Evolutionary conservation across 92 coral and sea anemone genomes (phyloP).

Genomic region (Epizoanthus rinbou): DNA sequence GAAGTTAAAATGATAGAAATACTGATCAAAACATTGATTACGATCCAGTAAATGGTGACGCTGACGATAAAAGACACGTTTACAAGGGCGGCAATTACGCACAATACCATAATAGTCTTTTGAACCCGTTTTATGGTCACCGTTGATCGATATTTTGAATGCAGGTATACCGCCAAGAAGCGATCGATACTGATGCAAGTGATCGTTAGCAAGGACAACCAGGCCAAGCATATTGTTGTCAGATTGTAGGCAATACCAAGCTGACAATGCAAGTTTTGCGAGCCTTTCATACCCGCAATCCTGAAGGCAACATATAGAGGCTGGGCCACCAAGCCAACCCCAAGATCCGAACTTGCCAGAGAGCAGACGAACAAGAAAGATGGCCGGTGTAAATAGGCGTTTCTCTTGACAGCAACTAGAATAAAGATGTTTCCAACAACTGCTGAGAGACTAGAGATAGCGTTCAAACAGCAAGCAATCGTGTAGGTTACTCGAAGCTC

Average conservation of each 20-base stretch:
- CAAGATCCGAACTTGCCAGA: constrained; percentile 51
- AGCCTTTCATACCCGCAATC: constrained; percentile 19
- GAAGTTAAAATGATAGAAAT: constrained; percentile 29
- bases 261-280: constrained; percentile 30
- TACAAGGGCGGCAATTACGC: constrained; percentile 28
- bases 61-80: constrained; percentile 45
- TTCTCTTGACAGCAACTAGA: constrained; percentile 29
- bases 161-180: constrained; percentile 46
- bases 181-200: constrained; percentile 54
- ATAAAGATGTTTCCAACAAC: constrained; percentile 41
- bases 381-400: constrained; percentile 30
- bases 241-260: constrained; percentile 46
- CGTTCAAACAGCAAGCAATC: constrained; percentile 32
- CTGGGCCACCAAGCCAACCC: constrained; percentile 55
- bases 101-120: neutral
- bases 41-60: constrained; percentile 46
- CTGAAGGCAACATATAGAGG: constrained; percentile 53
- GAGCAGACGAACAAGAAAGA: constrained; percentile 44
- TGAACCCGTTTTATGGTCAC: constrained; percentile 33
- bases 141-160: constrained; percentile 31
- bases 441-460: constrained; percentile 19
- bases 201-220: constrained; percentile 47
- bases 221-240: constrained; percentile 44
- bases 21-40: constrained; percentile 29
- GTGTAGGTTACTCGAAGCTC: neutral